Percentiles rank a stretch among this genome's conserved stretches.
phyloP scores from a whole-genome alignment of 2,113 vertebrate genomes.

The Rattus rattus region DNA sequence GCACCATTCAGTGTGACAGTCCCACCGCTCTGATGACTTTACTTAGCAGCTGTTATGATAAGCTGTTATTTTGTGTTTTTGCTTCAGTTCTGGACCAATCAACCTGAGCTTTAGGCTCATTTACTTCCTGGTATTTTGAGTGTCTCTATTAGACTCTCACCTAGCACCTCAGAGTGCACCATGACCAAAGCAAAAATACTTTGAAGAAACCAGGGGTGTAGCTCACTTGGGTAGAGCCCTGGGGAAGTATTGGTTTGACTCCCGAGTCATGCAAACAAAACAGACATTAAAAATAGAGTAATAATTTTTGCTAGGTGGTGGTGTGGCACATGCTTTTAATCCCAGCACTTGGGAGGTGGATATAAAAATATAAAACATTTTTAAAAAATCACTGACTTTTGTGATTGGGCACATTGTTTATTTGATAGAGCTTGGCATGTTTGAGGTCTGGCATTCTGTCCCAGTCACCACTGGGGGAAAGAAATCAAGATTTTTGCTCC shows the following conservation, averaged over 20 bases:
- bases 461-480: not conserved
- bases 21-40: not conserved
- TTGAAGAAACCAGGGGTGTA: not conserved
- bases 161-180: not conserved
- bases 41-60: not conserved
- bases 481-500: not conserved
- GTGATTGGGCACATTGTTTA: not conserved
- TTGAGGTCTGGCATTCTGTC: not conserved
- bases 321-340: not conserved
- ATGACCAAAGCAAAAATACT: not conserved
- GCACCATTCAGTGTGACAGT: not conserved
- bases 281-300: not conserved
- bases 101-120: not conserved
- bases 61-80: not conserved
- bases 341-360: not conserved
- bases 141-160: not conserved
- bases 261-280: not conserved
- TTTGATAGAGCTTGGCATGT: not conserved
- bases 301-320: not conserved
- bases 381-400: not conserved
- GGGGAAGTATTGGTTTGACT: not conserved
- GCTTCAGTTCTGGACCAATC: not conserved
- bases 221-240: not conserved
- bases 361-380: not conserved
- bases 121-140: not conserved